A percentile compares a stretch with the other conserved stretches of the same genome.
Evolutionary conservation across 1,140 invertebrate species (phyloP).

Genomic region (Zaprionus africanus): DNA sequence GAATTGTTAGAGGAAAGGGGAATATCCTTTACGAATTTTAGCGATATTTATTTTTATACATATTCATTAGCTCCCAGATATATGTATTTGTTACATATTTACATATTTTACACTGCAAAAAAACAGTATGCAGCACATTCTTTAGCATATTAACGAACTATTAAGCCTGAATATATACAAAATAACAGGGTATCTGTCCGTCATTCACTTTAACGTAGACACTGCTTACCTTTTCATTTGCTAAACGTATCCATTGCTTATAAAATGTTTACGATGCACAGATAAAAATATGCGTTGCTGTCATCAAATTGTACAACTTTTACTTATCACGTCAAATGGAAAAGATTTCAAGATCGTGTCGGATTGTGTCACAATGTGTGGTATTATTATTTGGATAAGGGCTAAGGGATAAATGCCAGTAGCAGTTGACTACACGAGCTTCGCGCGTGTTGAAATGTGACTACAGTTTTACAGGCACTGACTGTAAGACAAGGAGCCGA

Average conservation of each 20-base stretch:
- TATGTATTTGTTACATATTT: too few relatives aligned
- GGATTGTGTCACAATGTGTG: slow-evolving; percentile 7
- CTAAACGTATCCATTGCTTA: not conserved
- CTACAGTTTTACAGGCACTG: slow-evolving; percentile 47
- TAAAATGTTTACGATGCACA: slow-evolving; percentile 22
- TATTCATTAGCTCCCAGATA: too few relatives aligned
- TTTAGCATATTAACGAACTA: not conserved
- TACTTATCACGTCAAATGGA: slow-evolving; percentile 32
- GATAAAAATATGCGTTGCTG: slow-evolving; percentile 24
- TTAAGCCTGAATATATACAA: too few relatives aligned
- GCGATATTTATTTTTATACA: too few relatives aligned
- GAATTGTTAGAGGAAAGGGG: too few relatives aligned
- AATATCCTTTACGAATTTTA: too few relatives aligned
- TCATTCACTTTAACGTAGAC: not conserved
- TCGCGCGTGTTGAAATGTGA: not conserved
- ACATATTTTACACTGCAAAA: too few relatives aligned
- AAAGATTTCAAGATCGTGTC: slow-evolving; percentile 16
- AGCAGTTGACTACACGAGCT: too few relatives aligned
- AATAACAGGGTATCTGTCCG: not conserved
- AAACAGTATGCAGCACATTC: not conserved
- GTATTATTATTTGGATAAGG: slow-evolving; percentile 13
- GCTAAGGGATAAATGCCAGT: not conserved
- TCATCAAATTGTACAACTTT: slow-evolving; percentile 30
- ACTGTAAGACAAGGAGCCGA: slow-evolving; percentile 12
- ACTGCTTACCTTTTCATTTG: slow-evolving; percentile 24